phyloP scores from a whole-genome alignment of 2,797 vertebrate genomes.

The Cirrhinus molitorella region DNA sequence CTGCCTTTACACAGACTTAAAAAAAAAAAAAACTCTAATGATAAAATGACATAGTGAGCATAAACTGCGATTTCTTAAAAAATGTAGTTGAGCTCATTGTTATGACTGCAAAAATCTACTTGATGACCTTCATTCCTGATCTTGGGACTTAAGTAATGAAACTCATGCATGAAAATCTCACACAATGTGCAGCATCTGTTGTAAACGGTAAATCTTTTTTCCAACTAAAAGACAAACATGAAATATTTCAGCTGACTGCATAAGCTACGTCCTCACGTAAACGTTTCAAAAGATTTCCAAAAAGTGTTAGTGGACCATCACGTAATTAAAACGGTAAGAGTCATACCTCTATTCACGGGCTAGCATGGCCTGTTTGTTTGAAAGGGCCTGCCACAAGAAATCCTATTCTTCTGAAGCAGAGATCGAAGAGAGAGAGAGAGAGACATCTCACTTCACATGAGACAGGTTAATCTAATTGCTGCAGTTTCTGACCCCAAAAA shows the following conservation, averaged over 20 bases:
- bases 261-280: conserved; percentile 65
- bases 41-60: not conserved
- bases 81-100: not conserved
- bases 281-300: conserved; percentile 69
- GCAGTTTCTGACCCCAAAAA: conserved; percentile 22
- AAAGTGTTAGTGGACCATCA: conserved; percentile 82
- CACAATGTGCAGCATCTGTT: not conserved
- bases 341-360: conserved; percentile 69
- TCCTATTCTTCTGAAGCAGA: conserved; percentile 38
- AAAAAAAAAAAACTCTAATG: not conserved
- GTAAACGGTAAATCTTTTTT: conserved; percentile 3
- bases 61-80: not conserved
- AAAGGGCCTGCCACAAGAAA: conserved; percentile 56
- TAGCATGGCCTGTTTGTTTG: conserved; percentile 65
- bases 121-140: not conserved
- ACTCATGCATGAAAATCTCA: not conserved
- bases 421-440: conserved; percentile 20
- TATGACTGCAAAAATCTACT: not conserved
- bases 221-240: conserved; percentile 16
- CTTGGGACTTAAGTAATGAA: not conserved
- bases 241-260: conserved; percentile 69
- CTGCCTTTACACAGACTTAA: no score
- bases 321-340: conserved; percentile 74
- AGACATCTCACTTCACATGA: conserved; percentile 53
- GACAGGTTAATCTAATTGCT: conserved; percentile 41